Evolutionary conservation across 92 coral and sea anemone species (phyloP).

Genomic region (Epizoanthus illoricatus): DNA sequence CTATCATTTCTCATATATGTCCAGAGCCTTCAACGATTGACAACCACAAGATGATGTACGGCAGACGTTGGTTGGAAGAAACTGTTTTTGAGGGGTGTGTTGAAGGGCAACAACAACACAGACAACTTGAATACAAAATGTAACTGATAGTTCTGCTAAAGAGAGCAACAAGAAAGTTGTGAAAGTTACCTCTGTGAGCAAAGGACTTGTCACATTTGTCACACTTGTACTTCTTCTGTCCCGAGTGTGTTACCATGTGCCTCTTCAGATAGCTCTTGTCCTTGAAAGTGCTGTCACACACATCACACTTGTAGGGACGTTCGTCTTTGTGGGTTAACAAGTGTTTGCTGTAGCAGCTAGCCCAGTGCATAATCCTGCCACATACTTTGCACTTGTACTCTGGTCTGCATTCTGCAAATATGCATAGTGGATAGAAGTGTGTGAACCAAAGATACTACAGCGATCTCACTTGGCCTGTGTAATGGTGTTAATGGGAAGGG

Average conservation of each 20-base stretch:
- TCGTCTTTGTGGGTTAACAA: slow-evolving; percentile 49
- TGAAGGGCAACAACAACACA: too few species aligned
- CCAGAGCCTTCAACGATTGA: too few species aligned
- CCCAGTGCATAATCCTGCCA: slow-evolving; percentile 42
- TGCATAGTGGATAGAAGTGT: too few species aligned
- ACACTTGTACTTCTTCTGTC: slow-evolving; percentile 59
- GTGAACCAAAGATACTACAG: too few species aligned
- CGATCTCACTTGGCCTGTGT: too few species aligned
- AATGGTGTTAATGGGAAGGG: too few species aligned
- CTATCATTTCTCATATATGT: too few species aligned
- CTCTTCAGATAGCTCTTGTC: slow-evolving; percentile 60
- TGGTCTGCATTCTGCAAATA: slow-evolving; percentile 25
- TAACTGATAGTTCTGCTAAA: background rate
- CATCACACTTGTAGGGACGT: slow-evolving; percentile 57
- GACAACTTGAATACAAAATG: background rate
- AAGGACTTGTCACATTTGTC: slow-evolving; percentile 61
- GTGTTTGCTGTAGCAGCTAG: slow-evolving; percentile 55
- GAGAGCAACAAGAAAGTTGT: background rate
- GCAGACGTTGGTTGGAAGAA: too few species aligned
- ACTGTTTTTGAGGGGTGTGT: too few species aligned
- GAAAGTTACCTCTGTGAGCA: slow-evolving; percentile 62
- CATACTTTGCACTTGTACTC: slow-evolving; percentile 56
- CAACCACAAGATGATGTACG: background rate
- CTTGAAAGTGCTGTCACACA: slow-evolving; percentile 56
- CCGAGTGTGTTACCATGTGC: slow-evolving; percentile 60